Base-by-base conservation (phyloP, 2,888 invertebrate genomes). In the Exocentrus adspersus region DNA sequence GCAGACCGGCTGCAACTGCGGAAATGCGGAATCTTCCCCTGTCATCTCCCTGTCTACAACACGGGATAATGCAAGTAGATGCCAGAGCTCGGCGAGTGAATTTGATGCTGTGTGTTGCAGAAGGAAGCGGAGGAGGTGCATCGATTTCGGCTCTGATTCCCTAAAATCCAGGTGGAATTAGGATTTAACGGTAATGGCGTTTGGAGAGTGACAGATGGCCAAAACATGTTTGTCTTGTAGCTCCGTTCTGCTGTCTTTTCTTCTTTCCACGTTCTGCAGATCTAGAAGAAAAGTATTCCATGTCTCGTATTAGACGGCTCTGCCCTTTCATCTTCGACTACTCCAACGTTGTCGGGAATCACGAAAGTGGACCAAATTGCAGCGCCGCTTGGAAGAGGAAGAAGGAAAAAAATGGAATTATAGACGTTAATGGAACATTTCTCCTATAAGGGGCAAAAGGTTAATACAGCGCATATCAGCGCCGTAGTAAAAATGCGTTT, bases 331-430 rank as follows among this genome's bases (percentile, higher is more conserved):
- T 21, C 37, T 53, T 53, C 52, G 20, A 41, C 21, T 41, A 20
- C 19, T 41, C 10, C 32, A 53, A 20, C 19, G 21, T 37, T 37
- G 20, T 19, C 9, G 41, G 12, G 17, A 20, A 37, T 7, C 17
- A 19, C 17, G 19, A 53, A 53, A 53, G 41, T 12, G 21, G 14
- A 20, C 41, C 37, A 53, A 53, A 53, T 53, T 53, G 37, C 5
- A 53, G 37, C 37, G 41, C 21, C n/a, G 20, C 2, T 4, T 17
- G 17, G n/a, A n/a, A 16, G n/a, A n/a, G n/a, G n/a, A n/a, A n/a
- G n/a, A n/a, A n/a, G 10, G 37, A 14, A 53, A 53, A 37, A 53
- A 21, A 19, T 12, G 0, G 37, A 12, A 53, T 53, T 53, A 41
- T 7, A 21, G 14, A 37, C 52, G 20, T 53, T 53, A 41, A 53